Conservation (phyloP, 2,888 invertebrate species). For the Xestia xanthographa region DNA sequence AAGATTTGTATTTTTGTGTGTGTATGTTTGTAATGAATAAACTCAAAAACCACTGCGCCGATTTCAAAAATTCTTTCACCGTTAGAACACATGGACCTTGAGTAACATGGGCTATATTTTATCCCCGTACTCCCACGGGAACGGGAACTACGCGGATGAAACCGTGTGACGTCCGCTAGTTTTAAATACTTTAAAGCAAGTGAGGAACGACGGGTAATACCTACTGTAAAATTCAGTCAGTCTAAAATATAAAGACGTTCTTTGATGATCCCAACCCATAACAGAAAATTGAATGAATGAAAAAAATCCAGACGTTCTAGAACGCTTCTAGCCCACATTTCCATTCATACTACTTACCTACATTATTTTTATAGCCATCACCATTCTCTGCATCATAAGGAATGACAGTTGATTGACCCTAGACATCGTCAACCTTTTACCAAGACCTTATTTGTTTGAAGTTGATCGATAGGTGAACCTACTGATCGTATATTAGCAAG, state of each 20-base stretch:
- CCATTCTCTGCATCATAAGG: slow-evolving; percentile 13
- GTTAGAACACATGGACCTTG: too few relatives aligned
- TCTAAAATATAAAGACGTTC: background rate
- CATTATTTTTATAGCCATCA: background rate
- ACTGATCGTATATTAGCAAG: background rate
- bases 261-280: background rate
- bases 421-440: slow-evolving; percentile 6
- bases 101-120: too few relatives aligned
- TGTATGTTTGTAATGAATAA: too few relatives aligned
- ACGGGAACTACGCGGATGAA: too few relatives aligned
- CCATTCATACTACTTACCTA: slow-evolving; percentile 20
- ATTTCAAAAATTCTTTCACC: too few relatives aligned
- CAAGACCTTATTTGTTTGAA: slow-evolving; percentile 9
- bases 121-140: too few relatives aligned
- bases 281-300: too few relatives aligned
- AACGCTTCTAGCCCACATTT: background rate
- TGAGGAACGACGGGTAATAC: background rate
- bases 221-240: background rate
- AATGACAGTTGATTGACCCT: slow-evolving; percentile 39
- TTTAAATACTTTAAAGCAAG: background rate
- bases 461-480: slow-evolving; percentile 1
- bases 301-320: background rate
- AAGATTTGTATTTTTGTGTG: too few relatives aligned
- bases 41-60: too few relatives aligned
- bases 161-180: too few relatives aligned